phyloP scores from a whole-genome alignment of 1,140 invertebrate species.

The Trichonephila clavata region DNA sequence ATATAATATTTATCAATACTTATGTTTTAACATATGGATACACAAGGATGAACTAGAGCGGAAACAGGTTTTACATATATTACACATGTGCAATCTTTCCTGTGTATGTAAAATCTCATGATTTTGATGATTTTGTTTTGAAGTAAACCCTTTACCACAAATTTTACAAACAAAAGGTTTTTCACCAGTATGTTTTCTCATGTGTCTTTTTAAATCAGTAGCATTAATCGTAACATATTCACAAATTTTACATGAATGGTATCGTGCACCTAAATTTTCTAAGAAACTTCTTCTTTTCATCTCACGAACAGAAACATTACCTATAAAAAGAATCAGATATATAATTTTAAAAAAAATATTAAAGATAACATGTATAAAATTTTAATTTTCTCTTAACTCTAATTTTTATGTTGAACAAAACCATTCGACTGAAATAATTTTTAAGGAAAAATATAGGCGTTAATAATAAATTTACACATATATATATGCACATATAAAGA shows the following conservation, averaged over 20 bases:
- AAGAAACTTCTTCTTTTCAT: background rate
- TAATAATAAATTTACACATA: too few relatives aligned
- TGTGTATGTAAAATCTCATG: conserved; percentile 79
- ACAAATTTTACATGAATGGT: conserved; percentile 28
- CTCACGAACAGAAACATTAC: background rate
- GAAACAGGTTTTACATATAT: background rate
- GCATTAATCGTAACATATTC: background rate
- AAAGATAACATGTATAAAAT: too few relatives aligned
- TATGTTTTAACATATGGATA: background rate
- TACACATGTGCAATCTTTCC: background rate
- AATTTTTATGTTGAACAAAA: too few relatives aligned
- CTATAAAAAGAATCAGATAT: background rate
- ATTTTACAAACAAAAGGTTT: conserved; percentile 78
- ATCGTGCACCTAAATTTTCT: background rate
- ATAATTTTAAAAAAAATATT: background rate
- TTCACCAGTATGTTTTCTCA: conserved; percentile 78
- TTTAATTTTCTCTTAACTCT: too few relatives aligned
- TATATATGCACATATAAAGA: too few relatives aligned
- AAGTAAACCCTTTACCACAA: conserved; percentile 83
- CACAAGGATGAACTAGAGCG: background rate
- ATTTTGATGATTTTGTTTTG: conserved; percentile 84
- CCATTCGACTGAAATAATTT: too few relatives aligned
- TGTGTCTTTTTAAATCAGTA: conserved; percentile 40
- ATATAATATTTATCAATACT: background rate
- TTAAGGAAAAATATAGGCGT: too few relatives aligned